A percentile compares a stretch with the other conserved stretches of the same genome.
Conservation (phyloP, 2,113 vertebrate genomes). For the Chaetura pelagica region DNA sequence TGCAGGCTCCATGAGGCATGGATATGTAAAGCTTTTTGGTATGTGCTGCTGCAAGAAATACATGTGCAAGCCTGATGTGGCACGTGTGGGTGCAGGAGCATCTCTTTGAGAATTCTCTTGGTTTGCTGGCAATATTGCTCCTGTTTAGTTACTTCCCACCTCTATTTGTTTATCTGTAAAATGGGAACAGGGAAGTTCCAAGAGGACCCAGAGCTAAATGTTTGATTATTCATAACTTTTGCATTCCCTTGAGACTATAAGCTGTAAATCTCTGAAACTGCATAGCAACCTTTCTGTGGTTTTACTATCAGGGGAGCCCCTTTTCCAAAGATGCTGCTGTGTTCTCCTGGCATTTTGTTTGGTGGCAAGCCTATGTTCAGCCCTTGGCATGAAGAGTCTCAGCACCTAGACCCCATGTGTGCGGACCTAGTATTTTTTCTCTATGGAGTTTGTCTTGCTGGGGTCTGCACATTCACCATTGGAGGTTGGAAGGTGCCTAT, state of each 20-base stretch:
- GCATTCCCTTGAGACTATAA: background rate
- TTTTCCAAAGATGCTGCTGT: background rate
- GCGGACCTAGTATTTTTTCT: background rate
- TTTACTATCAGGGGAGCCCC: background rate
- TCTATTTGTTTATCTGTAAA: background rate
- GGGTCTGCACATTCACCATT: background rate
- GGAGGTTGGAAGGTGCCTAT: background rate
- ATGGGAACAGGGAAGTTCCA: background rate
- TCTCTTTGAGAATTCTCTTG: background rate
- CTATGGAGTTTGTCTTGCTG: background rate
- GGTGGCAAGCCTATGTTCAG: background rate
- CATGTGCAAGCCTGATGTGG: background rate
- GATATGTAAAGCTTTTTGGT: background rate
- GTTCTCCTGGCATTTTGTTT: background rate
- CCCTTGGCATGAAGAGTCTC: background rate
- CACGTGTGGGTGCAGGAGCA: background rate
- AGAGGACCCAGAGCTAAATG: background rate
- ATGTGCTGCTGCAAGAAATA: background rate
- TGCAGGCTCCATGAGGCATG: background rate
- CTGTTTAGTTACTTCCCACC: background rate
- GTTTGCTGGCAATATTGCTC: background rate
- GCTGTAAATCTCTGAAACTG: background rate
- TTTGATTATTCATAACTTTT: constrained; percentile 3
- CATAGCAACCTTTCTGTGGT: background rate
- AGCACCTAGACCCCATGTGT: background rate